A percentile compares a stretch with the other conserved stretches of the same genome.
Evolutionary conservation across 2,113 vertebrate genomes (phyloP).

Genomic region (Mystacornis crossleyi): DNA sequence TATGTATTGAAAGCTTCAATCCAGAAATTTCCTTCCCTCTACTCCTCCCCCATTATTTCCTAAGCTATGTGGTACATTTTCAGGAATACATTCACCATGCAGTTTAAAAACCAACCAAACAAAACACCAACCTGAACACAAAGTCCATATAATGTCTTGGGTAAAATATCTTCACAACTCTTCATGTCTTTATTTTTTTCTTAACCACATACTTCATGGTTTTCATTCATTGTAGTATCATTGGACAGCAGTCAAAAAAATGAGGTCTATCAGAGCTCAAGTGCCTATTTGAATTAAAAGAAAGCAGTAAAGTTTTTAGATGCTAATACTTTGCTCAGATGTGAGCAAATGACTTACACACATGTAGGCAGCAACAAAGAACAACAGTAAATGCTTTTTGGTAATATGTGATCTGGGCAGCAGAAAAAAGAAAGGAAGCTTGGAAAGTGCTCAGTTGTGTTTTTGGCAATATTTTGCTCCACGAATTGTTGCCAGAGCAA

Average conservation of each 20-base stretch:
- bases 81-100: neutral
- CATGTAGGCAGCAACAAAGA: slow-evolving; percentile 43
- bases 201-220: neutral
- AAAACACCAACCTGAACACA: neutral
- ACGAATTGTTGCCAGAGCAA: slow-evolving; percentile 19
- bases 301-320: slow-evolving; percentile 52
- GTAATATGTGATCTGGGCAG: slow-evolving; percentile 28
- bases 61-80: neutral
- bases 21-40: neutral
- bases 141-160: neutral
- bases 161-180: neutral
- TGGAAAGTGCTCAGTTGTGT: slow-evolving; percentile 22
- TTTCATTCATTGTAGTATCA: slow-evolving; percentile 46
- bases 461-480: slow-evolving; percentile 52
- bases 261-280: slow-evolving; percentile 39
- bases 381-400: slow-evolving; percentile 35
- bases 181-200: neutral
- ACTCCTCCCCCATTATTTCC: neutral
- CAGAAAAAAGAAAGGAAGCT: slow-evolving; percentile 32
- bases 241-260: slow-evolving; percentile 53
- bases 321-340: slow-evolving; percentile 59
- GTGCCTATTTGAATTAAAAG: slow-evolving; percentile 59
- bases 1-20: neutral
- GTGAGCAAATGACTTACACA: slow-evolving; percentile 67
- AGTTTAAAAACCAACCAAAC: neutral